These are phyloP conservation scores for Tiliacea aurago DNA, from an alignment of 2,888 invertebrate genomes.

Conservation along the genomic window DNA sequence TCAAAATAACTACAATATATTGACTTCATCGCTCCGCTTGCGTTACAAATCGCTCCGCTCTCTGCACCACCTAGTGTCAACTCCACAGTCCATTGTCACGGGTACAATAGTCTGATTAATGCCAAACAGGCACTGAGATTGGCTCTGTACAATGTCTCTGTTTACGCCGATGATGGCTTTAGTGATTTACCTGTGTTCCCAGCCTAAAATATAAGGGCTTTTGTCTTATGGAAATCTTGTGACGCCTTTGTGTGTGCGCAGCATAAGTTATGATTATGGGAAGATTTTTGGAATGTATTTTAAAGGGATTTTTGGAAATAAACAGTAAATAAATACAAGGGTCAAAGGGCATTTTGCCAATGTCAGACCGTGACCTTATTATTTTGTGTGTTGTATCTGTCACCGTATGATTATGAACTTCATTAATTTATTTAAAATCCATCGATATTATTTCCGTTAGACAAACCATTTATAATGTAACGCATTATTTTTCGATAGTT, in stretches of 20 bases:
- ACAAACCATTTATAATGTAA: too few species aligned
- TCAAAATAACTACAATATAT: neutral
- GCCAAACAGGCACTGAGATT: constrained; percentile 68
- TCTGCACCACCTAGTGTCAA: constrained; percentile 3
- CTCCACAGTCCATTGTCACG: constrained; percentile 62
- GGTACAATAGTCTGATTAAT: constrained; percentile 71
- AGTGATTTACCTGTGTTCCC: constrained; percentile 61
- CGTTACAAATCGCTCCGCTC: constrained; percentile 28
- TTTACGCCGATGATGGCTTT: constrained; percentile 60
- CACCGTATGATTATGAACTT: too few species aligned
- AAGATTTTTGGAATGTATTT: neutral
- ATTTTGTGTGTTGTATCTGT: too few species aligned
- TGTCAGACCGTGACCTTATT: neutral
- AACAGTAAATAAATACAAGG: neutral
- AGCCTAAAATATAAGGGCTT: constrained; percentile 51
- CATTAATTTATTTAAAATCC: too few species aligned
- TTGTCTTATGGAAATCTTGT: constrained; percentile 57
- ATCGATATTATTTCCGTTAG: too few species aligned
- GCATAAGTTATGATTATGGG: constrained; percentile 27
- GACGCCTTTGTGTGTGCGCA: constrained; percentile 19
- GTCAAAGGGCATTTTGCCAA: neutral
- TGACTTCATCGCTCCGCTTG: neutral
- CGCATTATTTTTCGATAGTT: too few species aligned
- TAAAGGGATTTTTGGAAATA: neutral
- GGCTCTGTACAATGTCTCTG: constrained; percentile 66